These are phyloP conservation scores for Melikaiella ostensackeni DNA, from an alignment of 2,888 invertebrate species.

Conservation along the genomic window DNA sequence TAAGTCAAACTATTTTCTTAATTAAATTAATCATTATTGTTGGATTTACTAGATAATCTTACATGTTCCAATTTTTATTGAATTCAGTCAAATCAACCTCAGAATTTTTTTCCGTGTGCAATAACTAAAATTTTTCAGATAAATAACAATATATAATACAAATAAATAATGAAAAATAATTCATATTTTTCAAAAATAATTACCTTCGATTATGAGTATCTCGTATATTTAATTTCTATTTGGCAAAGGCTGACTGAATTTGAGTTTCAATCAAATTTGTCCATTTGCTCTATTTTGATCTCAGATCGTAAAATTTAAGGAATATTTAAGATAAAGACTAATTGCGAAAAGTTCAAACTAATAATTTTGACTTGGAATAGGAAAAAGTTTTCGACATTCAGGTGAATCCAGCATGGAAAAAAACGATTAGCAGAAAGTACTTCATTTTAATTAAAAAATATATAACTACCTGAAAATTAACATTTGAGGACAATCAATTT, in stretches of 20 bases:
- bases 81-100: too few relatives aligned
- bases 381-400: neutral
- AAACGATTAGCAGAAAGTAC: conserved; percentile 10
- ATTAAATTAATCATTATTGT: too few relatives aligned
- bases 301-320: neutral
- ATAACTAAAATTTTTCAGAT: too few relatives aligned
- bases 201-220: neutral
- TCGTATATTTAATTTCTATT: neutral
- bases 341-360: neutral
- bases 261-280: neutral
- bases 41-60: too few relatives aligned
- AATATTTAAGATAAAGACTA: neutral
- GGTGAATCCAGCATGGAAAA: neutral
- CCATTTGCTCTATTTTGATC: neutral
- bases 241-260: neutral
- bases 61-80: too few relatives aligned
- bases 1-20: too few relatives aligned
- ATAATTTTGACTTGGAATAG: conserved; percentile 7
- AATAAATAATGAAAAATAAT: neutral
- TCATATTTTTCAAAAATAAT: neutral
- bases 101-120: too few relatives aligned
- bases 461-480: neutral
- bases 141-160: neutral
- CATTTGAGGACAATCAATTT: neutral
- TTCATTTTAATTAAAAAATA: neutral